A percentile compares a stretch with the other conserved stretches of the same genome.
Conservation (phyloP, 2,113 vertebrate genomes). For the Rattus norvegicus region DNA sequence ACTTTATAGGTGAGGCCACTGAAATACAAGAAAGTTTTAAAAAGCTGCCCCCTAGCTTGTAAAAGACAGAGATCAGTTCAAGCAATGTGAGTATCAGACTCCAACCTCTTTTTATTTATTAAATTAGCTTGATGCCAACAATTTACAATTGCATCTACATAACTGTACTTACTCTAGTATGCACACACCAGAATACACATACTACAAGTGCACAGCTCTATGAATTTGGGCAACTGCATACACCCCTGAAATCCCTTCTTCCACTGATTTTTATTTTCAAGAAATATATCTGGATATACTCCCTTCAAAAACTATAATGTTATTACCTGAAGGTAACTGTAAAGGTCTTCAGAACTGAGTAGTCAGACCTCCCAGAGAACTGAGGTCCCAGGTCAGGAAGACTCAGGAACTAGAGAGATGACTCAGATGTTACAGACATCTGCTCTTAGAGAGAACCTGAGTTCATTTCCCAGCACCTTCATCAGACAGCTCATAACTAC, state of each 20-base stretch:
- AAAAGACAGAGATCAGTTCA: not conserved
- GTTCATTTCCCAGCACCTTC: not conserved
- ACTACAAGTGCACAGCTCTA: not conserved
- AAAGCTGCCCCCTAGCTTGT: not conserved
- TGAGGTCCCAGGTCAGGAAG: not conserved
- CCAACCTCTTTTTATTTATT: not conserved
- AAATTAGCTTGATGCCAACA: not conserved
- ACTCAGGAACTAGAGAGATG: not conserved
- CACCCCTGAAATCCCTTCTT: not conserved
- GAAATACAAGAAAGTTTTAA: conserved; percentile 17
- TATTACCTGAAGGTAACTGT: not conserved
- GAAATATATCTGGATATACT: not conserved
- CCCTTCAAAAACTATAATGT: not conserved
- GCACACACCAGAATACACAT: not conserved
- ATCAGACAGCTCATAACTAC: not conserved
- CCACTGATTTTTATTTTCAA: not conserved
- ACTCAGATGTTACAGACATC: not conserved
- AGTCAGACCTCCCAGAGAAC: not conserved
- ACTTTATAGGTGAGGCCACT: conserved; percentile 20
- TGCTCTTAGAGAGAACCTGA: not conserved
- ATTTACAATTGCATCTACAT: not conserved
- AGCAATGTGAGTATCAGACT: not conserved
- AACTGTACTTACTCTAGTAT: not conserved
- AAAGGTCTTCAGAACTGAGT: conserved; percentile 22
- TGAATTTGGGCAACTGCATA: conserved; percentile 7